These are phyloP conservation scores for Baccha elongata DNA, from an alignment of 2,888 invertebrate genomes.

Conservation along the genomic window DNA sequence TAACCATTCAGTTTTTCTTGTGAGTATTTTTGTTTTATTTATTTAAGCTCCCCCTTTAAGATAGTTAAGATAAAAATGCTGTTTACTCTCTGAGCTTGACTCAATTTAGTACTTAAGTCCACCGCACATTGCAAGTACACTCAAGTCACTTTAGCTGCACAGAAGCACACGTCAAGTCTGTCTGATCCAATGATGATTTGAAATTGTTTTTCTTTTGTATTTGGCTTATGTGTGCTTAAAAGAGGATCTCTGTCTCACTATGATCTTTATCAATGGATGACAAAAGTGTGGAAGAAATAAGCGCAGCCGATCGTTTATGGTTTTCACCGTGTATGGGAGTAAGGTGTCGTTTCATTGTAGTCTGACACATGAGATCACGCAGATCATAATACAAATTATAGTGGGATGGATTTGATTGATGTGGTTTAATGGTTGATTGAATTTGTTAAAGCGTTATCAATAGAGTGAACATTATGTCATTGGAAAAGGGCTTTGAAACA, in stretches of 20 bases:
- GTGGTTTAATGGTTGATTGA: constrained; percentile 16
- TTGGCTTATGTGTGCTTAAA: constrained; percentile 10
- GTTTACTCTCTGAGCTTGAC: constrained; percentile 25
- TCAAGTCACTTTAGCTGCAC: constrained; percentile 56
- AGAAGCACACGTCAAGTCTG: constrained; percentile 37
- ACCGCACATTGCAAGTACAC: constrained; percentile 55
- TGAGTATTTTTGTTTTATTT: background rate
- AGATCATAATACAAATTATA: constrained; percentile 21
- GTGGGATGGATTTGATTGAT: constrained; percentile 33
- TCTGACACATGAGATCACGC: constrained; percentile 46
- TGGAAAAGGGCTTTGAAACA: background rate
- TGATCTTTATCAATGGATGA: background rate
- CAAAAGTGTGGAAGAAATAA: constrained; percentile 19
- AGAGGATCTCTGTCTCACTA: constrained; percentile 43
- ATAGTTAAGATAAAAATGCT: constrained; percentile 24
- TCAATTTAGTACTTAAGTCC: constrained; percentile 64
- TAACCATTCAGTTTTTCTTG: constrained; percentile 10
- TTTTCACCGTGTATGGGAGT: constrained; percentile 68
- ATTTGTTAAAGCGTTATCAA: background rate
- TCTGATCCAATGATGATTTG: constrained; percentile 11
- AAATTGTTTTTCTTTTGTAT: constrained; percentile 22
- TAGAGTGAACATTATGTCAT: background rate
- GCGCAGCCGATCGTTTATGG: constrained; percentile 56
- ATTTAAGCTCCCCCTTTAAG: constrained; percentile 16
- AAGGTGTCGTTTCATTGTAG: constrained; percentile 53